Conservation (phyloP, 2,113 vertebrate genomes). For the Pavo muticus region DNA sequence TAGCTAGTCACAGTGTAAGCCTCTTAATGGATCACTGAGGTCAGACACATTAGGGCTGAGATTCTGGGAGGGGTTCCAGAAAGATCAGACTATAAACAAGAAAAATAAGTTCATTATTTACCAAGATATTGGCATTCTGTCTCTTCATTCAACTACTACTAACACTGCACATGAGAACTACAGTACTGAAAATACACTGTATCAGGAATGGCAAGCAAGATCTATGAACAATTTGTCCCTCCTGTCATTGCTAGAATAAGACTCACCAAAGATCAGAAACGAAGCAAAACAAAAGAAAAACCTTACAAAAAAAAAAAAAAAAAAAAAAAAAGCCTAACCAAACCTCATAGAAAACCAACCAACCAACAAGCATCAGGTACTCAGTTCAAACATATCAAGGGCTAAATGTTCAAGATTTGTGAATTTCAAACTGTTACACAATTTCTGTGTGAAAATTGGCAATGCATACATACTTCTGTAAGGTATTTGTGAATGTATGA, state of each 20-base stretch:
- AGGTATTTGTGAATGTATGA: neutral
- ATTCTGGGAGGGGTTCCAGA: slow-evolving; percentile 43
- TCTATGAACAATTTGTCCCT: slow-evolving; percentile 75
- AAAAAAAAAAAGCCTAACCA: neutral
- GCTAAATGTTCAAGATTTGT: neutral
- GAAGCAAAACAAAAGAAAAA: slow-evolving; percentile 23
- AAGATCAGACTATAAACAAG: slow-evolving; percentile 59
- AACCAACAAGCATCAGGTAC: neutral
- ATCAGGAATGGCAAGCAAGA: slow-evolving; percentile 57
- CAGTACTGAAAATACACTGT: slow-evolving; percentile 61
- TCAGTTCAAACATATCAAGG: neutral
- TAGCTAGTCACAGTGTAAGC: neutral
- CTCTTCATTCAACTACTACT: slow-evolving; percentile 61
- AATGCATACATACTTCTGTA: accelerated
- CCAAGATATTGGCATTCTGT: slow-evolving; percentile 62
- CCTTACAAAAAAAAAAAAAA: neutral
- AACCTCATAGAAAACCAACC: neutral
- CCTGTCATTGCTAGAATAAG: slow-evolving; percentile 61
- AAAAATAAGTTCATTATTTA: slow-evolving; percentile 74
- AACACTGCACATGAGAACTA: slow-evolving; percentile 56
- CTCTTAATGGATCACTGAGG: neutral
- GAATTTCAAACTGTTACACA: neutral
- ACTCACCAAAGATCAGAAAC: slow-evolving; percentile 4
- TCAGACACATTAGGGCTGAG: neutral
- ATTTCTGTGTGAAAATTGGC: neutral